These are phyloP conservation scores for Anadara kagoshimensis DNA, from an alignment of 1,140 invertebrate species.

Conservation along the genomic window DNA sequence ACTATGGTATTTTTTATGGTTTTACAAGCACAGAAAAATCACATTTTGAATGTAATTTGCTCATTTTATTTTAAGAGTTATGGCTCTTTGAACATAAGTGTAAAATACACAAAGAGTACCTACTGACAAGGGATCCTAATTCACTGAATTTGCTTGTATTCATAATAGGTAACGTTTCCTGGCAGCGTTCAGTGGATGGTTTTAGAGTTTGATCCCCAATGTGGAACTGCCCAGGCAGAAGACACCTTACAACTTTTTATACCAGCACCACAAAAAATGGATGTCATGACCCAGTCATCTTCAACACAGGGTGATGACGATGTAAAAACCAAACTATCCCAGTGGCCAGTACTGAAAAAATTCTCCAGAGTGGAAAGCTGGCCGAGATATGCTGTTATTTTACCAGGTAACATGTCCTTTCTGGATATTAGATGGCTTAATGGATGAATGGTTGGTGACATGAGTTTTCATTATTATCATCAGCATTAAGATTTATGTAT, in stretches of 20 bases:
- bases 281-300: conserved; percentile 14
- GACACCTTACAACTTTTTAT: conserved; percentile 93
- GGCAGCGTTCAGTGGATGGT: conserved; percentile 91
- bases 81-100: no score
- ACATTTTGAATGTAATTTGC: no score
- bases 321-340: conserved; percentile 66
- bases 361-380: conserved; percentile 85
- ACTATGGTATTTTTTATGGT: no score
- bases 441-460: neutral
- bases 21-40: no score
- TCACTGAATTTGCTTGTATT: no score
- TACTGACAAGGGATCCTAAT: no score
- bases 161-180: conserved; percentile 88
- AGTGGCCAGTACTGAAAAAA: conserved; percentile 84
- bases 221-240: conserved; percentile 94
- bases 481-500: no score
- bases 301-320: conserved; percentile 39
- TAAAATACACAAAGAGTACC: no score
- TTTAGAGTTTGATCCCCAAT: conserved; percentile 93
- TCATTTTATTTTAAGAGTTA: no score
- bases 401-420: conserved; percentile 80
- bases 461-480: no score
- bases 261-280: conserved; percentile 72
- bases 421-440: neutral
- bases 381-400: conserved; percentile 88